Evolutionary conservation across 2,113 vertebrate genomes (phyloP).

Genomic region (Progne subis): DNA sequence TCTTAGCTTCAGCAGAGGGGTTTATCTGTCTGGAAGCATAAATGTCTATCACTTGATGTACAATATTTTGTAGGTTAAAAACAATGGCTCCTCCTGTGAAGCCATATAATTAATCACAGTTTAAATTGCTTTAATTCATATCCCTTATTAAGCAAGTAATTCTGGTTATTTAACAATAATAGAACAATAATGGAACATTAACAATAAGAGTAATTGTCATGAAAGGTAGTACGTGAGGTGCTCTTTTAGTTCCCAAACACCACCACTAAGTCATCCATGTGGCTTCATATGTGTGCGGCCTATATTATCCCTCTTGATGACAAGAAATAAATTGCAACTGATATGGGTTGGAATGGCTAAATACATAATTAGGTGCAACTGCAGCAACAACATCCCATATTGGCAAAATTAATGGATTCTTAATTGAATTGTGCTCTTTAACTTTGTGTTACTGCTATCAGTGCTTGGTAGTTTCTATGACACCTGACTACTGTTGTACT

Average conservation of each 20-base stretch:
- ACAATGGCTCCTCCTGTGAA: background rate
- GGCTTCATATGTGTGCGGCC: background rate
- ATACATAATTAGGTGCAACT: background rate
- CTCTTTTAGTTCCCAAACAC: background rate
- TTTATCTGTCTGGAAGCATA: background rate
- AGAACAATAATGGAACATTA: background rate
- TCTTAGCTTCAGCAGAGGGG: background rate
- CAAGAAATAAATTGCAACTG: background rate
- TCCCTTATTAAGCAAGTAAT: background rate
- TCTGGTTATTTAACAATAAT: background rate
- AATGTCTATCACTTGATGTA: background rate
- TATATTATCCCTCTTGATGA: background rate
- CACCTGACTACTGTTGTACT: background rate
- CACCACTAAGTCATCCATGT: background rate
- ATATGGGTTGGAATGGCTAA: background rate
- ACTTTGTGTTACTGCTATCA: background rate
- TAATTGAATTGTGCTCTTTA: background rate
- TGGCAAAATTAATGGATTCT: background rate
- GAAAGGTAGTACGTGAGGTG: fast-evolving
- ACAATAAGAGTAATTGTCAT: background rate
- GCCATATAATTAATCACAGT: background rate
- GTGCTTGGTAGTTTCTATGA: background rate
- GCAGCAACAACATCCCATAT: background rate
- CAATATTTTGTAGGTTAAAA: background rate
- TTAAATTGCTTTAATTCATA: background rate